Base-by-base conservation (phyloP, 2,797 vertebrate species). In the Anableps anableps region DNA sequence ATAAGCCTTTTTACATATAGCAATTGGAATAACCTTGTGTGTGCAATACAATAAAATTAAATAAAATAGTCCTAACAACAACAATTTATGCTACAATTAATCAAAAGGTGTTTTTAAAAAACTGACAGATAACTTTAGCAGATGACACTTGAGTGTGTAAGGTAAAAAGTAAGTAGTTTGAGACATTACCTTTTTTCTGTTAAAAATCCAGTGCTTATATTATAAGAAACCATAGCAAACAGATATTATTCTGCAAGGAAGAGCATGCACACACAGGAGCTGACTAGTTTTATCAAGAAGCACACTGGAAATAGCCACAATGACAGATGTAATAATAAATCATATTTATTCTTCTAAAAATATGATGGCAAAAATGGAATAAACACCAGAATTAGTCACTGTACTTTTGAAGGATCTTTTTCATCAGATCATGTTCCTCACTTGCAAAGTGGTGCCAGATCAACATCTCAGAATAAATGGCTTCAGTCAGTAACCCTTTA, bases 1-100 rank as follows among this genome's bases (percentile, higher is more conserved):
- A 76, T 72, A 83, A 43, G 77, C 85, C 10, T 91, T 79, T 88
- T 84, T 85, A 87, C 41, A 64, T 79, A 75, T 51, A 75, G 60
- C 14, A 62, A 75, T 11, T 55, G 73, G 31, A 88, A 48, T 85
- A 41, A 86, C 80, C 76, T 79, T 60, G 4, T 43, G 51, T 76
- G 71, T 38, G 17, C 26, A 55, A 55, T n/a, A 55, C 55, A 73
- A 62, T 36, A 36, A 80, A 4, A 31, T 48, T 13, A 29, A 45
- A 6, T 31, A 5, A 23, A 26, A 6, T 51, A 48, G 0, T 21
- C 11, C 13, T 7, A 19, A 47, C 26, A 74, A 43, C 21, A 74
- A 10, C 16, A 38, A 38, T 41, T 48, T 58, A 36, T 14, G 23
- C 34, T 36, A 66, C 19, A 68, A 68, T 68, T 13, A 68, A 13